A percentile compares a stretch with the other conserved stretches of the same genome.
These are phyloP conservation scores for Rhagonycha fulva DNA, from an alignment of 2,888 invertebrate genomes.

Conservation along the genomic window DNA sequence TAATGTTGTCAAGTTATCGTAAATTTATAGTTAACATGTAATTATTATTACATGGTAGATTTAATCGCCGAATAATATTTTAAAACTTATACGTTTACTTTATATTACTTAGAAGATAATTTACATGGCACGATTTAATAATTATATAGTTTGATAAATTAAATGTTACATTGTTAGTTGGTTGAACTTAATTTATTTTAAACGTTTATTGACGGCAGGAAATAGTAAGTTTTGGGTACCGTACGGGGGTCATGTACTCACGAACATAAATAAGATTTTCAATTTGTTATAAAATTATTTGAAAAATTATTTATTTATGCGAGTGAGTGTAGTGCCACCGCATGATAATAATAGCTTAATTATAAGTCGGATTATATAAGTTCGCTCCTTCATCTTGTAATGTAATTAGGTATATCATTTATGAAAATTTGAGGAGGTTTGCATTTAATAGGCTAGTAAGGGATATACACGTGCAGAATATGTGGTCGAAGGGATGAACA, in stretches of 20 bases:
- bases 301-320: neutral
- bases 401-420: conserved; percentile 6
- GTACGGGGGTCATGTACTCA: neutral
- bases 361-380: neutral
- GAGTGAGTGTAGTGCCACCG: neutral
- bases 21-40: neutral
- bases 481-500: conserved; percentile 40
- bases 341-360: neutral
- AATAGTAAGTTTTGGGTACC: neutral
- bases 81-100: neutral
- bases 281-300: neutral
- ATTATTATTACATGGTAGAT: neutral
- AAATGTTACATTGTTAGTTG: conserved; percentile 1
- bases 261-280: neutral
- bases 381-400: neutral
- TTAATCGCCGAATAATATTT: neutral
- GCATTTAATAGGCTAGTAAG: conserved; percentile 22
- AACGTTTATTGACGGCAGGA: neutral
- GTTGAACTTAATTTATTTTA: conserved; percentile 4
- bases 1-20: neutral
- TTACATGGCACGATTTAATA: neutral
- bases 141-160: conserved; percentile 4
- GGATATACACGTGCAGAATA: conserved; percentile 29
- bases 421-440: conserved; percentile 17
- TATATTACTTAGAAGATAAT: neutral